These are phyloP conservation scores for Metaphire vulgaris DNA, from an alignment of 1,140 invertebrate genomes.

Conservation along the genomic window DNA sequence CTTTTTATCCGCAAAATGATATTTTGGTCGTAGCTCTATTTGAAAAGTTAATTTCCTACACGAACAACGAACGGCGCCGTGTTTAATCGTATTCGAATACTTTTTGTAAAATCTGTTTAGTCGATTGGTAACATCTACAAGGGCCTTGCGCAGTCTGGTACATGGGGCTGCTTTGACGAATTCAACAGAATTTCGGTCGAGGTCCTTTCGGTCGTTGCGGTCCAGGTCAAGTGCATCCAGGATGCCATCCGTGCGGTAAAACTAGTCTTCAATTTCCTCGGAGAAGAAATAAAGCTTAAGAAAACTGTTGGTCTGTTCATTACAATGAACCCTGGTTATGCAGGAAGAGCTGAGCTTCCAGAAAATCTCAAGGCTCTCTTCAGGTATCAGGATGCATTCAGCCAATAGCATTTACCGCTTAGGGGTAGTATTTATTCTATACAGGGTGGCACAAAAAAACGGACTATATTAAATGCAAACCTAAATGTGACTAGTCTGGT, in stretches of 20 bases:
- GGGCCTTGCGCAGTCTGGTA: constrained; percentile 89
- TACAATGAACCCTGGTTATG: constrained; percentile 95
- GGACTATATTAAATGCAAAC: no score
- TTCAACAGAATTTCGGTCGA: constrained; percentile 95
- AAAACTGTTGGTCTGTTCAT: constrained; percentile 89
- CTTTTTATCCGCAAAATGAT: no score
- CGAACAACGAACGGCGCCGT: no score
- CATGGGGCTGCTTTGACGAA: constrained; percentile 97
- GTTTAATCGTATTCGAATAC: no score
- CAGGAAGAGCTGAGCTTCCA: constrained; percentile 82
- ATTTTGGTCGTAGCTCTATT: no score
- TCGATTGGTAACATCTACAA: constrained; percentile 96
- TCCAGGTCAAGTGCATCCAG: constrained; percentile 87
- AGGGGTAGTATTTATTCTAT: no score
- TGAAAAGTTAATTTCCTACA: no score
- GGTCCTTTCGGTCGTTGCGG: constrained; percentile 90
- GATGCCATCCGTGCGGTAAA: constrained; percentile 90
- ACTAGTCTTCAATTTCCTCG: constrained; percentile 82
- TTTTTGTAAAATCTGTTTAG: no score
- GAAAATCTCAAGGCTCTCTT: constrained; percentile 85
- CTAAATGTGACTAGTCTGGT: no score
- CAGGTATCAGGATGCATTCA: no score
- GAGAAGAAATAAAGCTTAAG: constrained; percentile 75
- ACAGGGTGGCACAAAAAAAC: no score
- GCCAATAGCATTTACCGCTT: no score